Base-by-base conservation (phyloP, 2,113 vertebrate genomes). In the Butastur rufipennis region DNA sequence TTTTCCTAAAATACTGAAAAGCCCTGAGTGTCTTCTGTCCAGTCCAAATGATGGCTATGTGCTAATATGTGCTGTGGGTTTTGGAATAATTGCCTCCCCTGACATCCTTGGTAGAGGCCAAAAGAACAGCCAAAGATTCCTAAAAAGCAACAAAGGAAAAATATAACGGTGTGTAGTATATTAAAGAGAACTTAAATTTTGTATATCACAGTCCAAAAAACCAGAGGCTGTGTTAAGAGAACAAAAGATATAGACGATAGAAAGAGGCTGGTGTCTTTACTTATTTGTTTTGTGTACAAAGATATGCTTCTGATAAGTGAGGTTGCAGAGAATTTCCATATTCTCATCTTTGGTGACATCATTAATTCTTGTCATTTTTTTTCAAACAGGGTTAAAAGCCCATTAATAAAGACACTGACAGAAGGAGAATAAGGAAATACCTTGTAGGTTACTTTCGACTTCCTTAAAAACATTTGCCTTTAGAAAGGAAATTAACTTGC, bases 401-500 rank as follows among this genome's bases (percentile, higher is more conserved):
- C 59, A 72, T 52, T 77, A 71, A 66, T 67, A 91, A 93, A 85
- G 29, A 56, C 52, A 78, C 7, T 56, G 81, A 63, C 70, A 92
- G 52, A 78, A 85, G 21, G 56, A 86, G 80, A 85, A 67, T n/a
- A 56, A 96, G 82, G 87, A 96, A 96, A 91, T 89, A 95, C 31
- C 52, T 68, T 83, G 52, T 72, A 92, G 88, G 65, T 80, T 94
- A 87, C 65, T 91, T 97, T 77, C 42, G 84, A 68, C 84, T 94
- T 89, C 78, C 88, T 92, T 91, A 85, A 94, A 95, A 94, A 95
- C 61, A 89, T 97, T 91, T 91, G 70, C 45, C 42, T 87, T 70
- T 32, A 47, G 65, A 96, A 94, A 93, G 93, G 79, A 96, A 97
- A 97, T 94, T 88, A 97, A 97, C 70, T 96, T 86, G 72, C 82